Evolutionary conservation across 1,140 invertebrate genomes (phyloP).

Genomic region (Bursaphelenchus mucronatus): DNA sequence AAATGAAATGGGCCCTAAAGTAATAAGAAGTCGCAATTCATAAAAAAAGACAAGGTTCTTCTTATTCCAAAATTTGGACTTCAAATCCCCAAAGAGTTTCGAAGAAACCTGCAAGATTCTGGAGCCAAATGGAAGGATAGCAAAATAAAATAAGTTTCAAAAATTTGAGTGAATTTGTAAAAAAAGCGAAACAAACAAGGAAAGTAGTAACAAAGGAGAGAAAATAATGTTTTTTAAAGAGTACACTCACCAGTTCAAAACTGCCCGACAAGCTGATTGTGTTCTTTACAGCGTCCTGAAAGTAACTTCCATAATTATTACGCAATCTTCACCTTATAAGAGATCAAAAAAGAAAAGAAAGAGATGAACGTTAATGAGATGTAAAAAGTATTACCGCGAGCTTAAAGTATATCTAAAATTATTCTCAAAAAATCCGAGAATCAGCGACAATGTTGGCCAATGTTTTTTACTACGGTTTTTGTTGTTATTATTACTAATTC

Average conservation of each 20-base stretch:
- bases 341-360: background rate
- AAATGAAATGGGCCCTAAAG: too few species aligned
- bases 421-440: background rate
- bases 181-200: constrained; percentile 1
- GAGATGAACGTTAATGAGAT: background rate
- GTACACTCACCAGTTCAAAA: constrained; percentile 55
- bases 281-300: constrained; percentile 60
- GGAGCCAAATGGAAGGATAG: too few species aligned
- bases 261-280: constrained; percentile 57
- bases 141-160: background rate
- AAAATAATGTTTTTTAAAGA: background rate
- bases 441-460: background rate
- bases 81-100: too few species aligned
- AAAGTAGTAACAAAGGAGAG: background rate
- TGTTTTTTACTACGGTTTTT: background rate
- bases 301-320: constrained; percentile 18
- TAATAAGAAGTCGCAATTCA: too few species aligned
- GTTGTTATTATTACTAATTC: background rate
- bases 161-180: background rate
- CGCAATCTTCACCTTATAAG: background rate
- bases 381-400: background rate
- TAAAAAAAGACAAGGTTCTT: too few species aligned
- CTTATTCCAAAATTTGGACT: too few species aligned
- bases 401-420: background rate
- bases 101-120: too few species aligned